Conservation (phyloP, 1,140 invertebrate species). For the Heliconius nattereri region DNA sequence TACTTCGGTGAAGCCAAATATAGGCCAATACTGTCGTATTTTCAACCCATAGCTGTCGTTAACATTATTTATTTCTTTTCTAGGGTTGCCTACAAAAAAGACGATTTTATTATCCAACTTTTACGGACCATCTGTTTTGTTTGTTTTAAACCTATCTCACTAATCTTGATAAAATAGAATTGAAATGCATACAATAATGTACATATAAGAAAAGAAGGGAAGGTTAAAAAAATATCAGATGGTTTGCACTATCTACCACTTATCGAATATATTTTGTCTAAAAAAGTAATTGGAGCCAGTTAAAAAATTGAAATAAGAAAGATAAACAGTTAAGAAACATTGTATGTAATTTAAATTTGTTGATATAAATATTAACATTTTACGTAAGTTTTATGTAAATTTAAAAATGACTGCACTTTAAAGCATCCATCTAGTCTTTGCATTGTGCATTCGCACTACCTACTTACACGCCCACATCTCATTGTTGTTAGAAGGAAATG, state of each 20-base stretch:
- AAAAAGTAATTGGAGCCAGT: not conserved
- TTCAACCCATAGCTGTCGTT: not conserved
- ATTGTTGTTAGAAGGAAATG: conserved; percentile 1
- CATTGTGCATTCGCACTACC: not conserved
- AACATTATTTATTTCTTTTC: not conserved
- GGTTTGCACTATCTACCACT: not conserved
- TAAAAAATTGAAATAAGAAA: too few species aligned
- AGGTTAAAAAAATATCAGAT: not conserved
- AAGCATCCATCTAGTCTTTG: not conserved
- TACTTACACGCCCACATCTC: not conserved
- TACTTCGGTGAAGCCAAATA: conserved; percentile 10
- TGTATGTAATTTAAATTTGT: too few species aligned
- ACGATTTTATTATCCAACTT: not conserved
- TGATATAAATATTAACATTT: too few species aligned
- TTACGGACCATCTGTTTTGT: not conserved
- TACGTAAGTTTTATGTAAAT: not conserved
- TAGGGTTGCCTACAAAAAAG: not conserved
- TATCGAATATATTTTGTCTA: not conserved
- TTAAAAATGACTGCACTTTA: not conserved
- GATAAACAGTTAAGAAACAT: too few species aligned
- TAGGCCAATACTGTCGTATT: conserved; percentile 14
- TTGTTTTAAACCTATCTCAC: not conserved
- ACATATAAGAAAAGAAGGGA: too few species aligned
- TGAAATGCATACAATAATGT: not conserved
- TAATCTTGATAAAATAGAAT: not conserved